Evolutionary conservation across 2,113 vertebrate genomes (phyloP).

Genomic region (Telmatochromis brachygnathus): DNA sequence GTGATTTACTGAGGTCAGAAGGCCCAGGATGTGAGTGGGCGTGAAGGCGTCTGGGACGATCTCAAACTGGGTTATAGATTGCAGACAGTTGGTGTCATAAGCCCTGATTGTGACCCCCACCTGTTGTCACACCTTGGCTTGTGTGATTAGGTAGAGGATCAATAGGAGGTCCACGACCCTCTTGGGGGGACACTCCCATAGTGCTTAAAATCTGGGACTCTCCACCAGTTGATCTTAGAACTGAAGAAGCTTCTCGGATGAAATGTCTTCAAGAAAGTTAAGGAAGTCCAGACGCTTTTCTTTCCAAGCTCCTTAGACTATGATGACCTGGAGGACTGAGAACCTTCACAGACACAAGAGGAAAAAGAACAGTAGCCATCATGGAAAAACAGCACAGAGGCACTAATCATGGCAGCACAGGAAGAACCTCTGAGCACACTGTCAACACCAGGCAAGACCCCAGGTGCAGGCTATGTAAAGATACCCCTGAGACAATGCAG

Average conservation of each 20-base stretch:
- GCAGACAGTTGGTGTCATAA: not conserved
- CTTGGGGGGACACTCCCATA: not conserved
- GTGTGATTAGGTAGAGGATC: not conserved
- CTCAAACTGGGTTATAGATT: not conserved
- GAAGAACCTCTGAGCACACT: not conserved
- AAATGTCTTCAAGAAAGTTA: not conserved
- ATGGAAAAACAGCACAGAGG: not conserved
- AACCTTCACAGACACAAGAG: not conserved
- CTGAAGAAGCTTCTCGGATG: not conserved
- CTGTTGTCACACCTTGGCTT: not conserved
- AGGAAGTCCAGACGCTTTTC: not conserved
- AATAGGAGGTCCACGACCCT: not conserved
- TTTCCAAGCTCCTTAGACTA: not conserved
- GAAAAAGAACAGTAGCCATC: not conserved
- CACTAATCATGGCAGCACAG: not conserved
- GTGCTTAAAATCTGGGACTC: not conserved
- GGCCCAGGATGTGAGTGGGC: not conserved
- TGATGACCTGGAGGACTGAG: not conserved
- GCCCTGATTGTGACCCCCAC: not conserved
- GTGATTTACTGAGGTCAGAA: not conserved
- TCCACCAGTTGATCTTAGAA: not conserved
- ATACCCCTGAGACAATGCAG: not conserved
- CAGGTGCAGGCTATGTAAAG: not conserved
- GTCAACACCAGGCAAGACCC: not conserved
- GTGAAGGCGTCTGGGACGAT: not conserved